A percentile compares a stretch with the other conserved stretches of the same genome.
Evolutionary conservation across 2,888 invertebrate genomes (phyloP).

Genomic region (Glaucopsyche alexis): DNA sequence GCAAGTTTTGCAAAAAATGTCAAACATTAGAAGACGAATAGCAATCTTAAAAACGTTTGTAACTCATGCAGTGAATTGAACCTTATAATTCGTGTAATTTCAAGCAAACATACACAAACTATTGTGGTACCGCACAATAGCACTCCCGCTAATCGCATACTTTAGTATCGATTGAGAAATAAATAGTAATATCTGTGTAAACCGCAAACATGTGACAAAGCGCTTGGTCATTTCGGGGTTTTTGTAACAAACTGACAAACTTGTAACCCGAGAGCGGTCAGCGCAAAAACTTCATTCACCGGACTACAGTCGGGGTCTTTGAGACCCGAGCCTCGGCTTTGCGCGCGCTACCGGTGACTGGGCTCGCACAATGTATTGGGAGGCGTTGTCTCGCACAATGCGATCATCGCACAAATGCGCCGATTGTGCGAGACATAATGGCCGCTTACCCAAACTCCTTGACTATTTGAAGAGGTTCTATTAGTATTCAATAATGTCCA

Average conservation of each 20-base stretch:
- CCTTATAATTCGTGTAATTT: background rate
- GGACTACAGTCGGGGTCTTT: background rate
- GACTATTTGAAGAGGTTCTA: background rate
- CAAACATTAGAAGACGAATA: no score
- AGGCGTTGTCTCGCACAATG: conserved; percentile 14
- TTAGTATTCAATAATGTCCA: background rate
- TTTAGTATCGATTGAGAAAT: background rate
- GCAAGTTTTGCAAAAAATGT: background rate
- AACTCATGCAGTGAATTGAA: background rate
- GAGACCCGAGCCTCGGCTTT: background rate
- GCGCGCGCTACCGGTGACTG: background rate
- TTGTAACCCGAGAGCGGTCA: conserved; percentile 19
- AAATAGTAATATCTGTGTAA: background rate
- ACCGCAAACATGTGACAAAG: background rate
- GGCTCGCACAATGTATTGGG: background rate
- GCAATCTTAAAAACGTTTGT: background rate
- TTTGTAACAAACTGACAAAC: background rate
- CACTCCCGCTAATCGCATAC: background rate
- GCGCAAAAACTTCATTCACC: conserved; percentile 18
- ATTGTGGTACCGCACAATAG: background rate
- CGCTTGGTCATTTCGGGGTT: conserved; percentile 21
- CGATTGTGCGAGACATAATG: conserved; percentile 15
- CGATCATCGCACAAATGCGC: conserved; percentile 8
- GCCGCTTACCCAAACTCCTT: background rate
- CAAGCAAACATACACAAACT: background rate